Evolutionary conservation across 2,797 vertebrate genomes (phyloP).

Genomic region (Columba guinea): DNA sequence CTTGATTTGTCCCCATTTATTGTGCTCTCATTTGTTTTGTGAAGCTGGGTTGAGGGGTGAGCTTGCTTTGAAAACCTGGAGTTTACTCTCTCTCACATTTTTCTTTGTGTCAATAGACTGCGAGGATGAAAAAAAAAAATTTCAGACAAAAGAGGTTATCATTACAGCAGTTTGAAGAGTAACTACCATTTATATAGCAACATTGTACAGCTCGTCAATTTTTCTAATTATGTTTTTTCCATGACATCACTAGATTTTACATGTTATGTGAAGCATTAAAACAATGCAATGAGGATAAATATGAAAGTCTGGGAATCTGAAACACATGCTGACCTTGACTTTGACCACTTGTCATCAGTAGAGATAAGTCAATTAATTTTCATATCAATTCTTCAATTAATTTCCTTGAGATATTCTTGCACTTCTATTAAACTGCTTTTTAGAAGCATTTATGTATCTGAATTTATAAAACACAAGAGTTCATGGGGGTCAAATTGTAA

Average conservation of each 20-base stretch:
- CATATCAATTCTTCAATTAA: not conserved
- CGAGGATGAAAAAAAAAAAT: not conserved
- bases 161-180: not conserved
- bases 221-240: not conserved
- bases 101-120: not conserved
- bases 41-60: not conserved
- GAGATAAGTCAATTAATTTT: not conserved
- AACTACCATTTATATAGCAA: not conserved
- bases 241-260: not conserved
- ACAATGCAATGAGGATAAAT: not conserved
- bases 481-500: not conserved
- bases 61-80: not conserved
- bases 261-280: not conserved
- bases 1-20: not conserved
- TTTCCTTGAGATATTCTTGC: not conserved
- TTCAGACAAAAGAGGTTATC: not conserved
- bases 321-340: not conserved
- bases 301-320: not conserved
- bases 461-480: not conserved
- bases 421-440: not conserved
- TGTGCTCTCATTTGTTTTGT: not conserved
- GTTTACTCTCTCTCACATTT: not conserved
- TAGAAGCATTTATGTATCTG: not conserved
- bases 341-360: not conserved
- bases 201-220: not conserved